Evolutionary conservation across 2,888 invertebrate species (phyloP), one percentile per base, ranked within the genome.

Genomic region (Perizoma affinitatum): DNA sequence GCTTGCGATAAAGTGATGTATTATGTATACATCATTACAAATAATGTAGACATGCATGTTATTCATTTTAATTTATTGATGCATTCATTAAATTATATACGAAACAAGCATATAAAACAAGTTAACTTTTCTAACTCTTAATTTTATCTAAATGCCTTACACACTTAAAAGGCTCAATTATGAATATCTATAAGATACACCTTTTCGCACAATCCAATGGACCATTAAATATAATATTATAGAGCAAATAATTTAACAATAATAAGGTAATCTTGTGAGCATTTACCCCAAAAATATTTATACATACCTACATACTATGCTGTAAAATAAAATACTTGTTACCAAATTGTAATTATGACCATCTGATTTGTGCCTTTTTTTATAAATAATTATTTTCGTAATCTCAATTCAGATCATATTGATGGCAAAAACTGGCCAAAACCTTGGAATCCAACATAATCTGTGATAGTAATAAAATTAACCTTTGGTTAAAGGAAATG

Each of bases 381-480:
- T 67, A 61, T 73, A 68, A 78, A 73, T 73, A 76, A 75, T 76
- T 68, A 77, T 59, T 80, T 76, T 63, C 60, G 59, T 75, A 75
- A 70, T 72, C 75, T 79, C 73, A 71, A 71, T 75, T 76, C 72
- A 65, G 71, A 66, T 78, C 79, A 73, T 68, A 67, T 49, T 65
- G 56, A 67, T 66, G 58, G 63, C 55, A 54, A 59, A 69, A 66
- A 70, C 71, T 73, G 73, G 73, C 73, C 73, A 71, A 70, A 77
- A 70, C 77, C 82, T 82, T 80, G 75, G 75, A 80, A 81, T 79
- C 75, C 75, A 51, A 63, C 71, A 78, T 76, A 75, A 81, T 80
- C 88, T 88, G 89, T 88, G 89, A 88, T 88, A 87, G 69, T 51
- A 61, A 71, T 66, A 65, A 69, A 72, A 77, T 69, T 68, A 68